Base-by-base conservation (phyloP, 2,113 vertebrate species). In the Hyperoodon ampullatus region DNA sequence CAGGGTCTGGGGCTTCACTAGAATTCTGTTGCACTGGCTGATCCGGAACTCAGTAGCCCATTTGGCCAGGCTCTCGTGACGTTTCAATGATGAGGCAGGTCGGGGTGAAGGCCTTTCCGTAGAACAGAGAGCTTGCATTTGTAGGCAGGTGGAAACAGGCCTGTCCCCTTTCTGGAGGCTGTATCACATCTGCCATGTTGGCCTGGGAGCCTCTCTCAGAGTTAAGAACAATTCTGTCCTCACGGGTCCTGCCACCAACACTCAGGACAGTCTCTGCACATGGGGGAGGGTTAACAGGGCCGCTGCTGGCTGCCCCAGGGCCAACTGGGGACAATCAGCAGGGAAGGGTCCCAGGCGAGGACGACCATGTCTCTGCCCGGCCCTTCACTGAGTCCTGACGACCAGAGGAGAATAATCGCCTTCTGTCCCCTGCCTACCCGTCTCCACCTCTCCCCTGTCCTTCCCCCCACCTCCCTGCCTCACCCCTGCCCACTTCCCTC, bases 271-370 rank as follows among this genome's bases (percentile, higher is more conserved):
- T 28, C 44, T 89, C 24, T 72, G 70, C 61, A 42, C 6, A 0
- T 2, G 44, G 5, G 11, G 1, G 7, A 21, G 8, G 1, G 61
- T n/a, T 28, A 24, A 5, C 6, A 28, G 66, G 19, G 16, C 5
- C n/a, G 21, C 8, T 16, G 21, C 14, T 90, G n/a, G 6, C 75
- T 70, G 77, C 53, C n/a, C 24, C 44, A 16, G 19, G 8, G 47
- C 74, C 42, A 14, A 5, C 24, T 30, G 58, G 44, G 47, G 70
- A 53, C 53, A 75, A 58, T 63, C 30, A 0, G 8, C 10, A 16
- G 82, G 24, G 28, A 87, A 87, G 23, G 24, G 75, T 39, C 58
- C 28, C 42, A 75, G 65, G 10, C 0, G 6, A 77, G 58, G 95
- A 42, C 35, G 35, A 24, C 39, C n/a, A 0, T 42, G 47, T 5